Percentiles rank a stretch among this genome's conserved stretches.
Evolutionary conservation across 2,888 invertebrate genomes (phyloP).

Genomic region (Saturnia japonica): DNA sequence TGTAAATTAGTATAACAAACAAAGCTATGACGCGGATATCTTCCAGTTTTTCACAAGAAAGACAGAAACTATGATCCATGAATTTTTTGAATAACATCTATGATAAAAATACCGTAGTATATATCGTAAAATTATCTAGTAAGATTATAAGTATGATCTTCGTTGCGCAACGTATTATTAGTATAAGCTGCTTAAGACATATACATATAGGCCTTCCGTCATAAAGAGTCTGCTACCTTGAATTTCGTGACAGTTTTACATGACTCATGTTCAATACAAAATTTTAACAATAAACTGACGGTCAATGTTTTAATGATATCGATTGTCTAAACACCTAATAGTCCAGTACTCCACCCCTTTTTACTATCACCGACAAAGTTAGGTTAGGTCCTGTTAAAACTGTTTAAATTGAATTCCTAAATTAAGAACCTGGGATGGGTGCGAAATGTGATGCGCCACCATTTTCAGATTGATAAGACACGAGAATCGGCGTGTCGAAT

Average conservation of each 20-base stretch:
- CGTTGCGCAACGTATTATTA: neutral
- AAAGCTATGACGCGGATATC: too few relatives aligned
- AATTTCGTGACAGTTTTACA: neutral
- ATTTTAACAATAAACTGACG: neutral
- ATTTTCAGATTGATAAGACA: too few relatives aligned
- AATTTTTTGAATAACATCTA: neutral
- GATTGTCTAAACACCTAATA: neutral
- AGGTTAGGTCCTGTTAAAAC: too few relatives aligned
- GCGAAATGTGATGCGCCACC: too few relatives aligned
- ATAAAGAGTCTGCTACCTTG: neutral
- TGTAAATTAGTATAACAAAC: too few relatives aligned
- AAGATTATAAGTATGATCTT: neutral
- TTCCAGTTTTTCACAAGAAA: too few relatives aligned
- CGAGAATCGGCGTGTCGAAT: too few relatives aligned
- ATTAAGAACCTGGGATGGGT: too few relatives aligned
- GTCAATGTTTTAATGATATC: neutral
- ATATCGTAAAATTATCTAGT: neutral
- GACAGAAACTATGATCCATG: too few relatives aligned
- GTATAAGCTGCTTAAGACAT: neutral
- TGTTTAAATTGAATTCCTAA: too few relatives aligned
- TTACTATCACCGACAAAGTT: too few relatives aligned
- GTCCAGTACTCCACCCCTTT: neutral
- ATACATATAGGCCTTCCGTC: neutral
- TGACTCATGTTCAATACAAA: neutral
- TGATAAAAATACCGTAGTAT: neutral